Conservation (phyloP, 2,888 invertebrate species). For the Scrobipalpa atriplicella region DNA sequence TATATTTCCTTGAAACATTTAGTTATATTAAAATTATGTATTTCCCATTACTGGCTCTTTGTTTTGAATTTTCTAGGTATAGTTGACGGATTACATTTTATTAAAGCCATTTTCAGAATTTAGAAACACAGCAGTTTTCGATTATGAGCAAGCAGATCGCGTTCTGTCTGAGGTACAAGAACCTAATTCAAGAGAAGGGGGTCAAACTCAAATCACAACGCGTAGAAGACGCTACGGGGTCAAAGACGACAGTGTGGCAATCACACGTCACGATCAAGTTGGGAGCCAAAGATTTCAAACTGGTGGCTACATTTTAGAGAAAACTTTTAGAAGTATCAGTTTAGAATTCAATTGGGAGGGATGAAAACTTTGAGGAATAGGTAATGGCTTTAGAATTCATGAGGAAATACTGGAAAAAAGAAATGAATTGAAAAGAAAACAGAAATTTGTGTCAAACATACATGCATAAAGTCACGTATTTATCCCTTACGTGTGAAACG, state of each 20-base stretch:
- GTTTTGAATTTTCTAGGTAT: too few species aligned
- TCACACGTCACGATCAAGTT: neutral
- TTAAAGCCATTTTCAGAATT: neutral
- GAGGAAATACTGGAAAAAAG: too few species aligned
- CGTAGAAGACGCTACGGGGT: slow-evolving; percentile 51
- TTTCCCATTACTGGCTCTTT: neutral
- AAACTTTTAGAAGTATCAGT: neutral
- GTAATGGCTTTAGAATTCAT: neutral
- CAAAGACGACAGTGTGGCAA: slow-evolving; percentile 53
- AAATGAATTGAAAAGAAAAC: too few species aligned
- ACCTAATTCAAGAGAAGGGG: slow-evolving; percentile 44
- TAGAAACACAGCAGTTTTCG: neutral
- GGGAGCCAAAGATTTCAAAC: neutral
- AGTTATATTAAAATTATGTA: neutral
- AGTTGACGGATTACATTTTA: too few species aligned
- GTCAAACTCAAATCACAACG: slow-evolving; percentile 50
- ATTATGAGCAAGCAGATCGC: slow-evolving; percentile 19
- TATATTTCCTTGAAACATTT: neutral
- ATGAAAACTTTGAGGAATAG: neutral
- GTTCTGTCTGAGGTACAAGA: slow-evolving; percentile 32
- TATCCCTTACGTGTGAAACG: neutral
- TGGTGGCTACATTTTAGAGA: neutral
- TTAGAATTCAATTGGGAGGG: neutral
- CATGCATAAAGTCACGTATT: too few species aligned
- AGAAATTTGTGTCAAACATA: too few species aligned